Evolutionary conservation across 2,113 vertebrate genomes (phyloP).

Genomic region (Anoura caudifer): DNA sequence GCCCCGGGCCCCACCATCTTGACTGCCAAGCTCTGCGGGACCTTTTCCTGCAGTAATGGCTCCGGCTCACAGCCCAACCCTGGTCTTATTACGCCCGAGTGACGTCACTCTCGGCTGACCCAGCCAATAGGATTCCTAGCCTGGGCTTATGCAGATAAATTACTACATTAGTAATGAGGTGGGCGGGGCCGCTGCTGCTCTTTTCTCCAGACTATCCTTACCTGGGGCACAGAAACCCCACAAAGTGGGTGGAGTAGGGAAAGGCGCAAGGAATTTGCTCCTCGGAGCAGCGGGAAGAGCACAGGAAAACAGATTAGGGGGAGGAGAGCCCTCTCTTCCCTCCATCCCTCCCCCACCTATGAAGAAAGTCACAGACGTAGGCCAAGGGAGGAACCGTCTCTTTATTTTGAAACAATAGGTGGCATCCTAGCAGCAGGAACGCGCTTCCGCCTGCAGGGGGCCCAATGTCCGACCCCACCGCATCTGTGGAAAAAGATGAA

Average conservation of each 20-base stretch:
- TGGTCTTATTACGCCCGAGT: neutral
- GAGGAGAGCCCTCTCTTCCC: neutral
- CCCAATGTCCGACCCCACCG: neutral
- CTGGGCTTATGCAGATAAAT: neutral
- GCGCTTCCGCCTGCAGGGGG: neutral
- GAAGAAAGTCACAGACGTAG: conserved; percentile 46
- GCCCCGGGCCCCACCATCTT: conserved; percentile 49
- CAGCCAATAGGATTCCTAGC: conserved; percentile 25
- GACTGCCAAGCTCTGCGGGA: neutral
- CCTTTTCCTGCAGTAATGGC: conserved; percentile 56
- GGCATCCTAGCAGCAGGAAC: conserved; percentile 62
- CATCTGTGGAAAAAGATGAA: neutral
- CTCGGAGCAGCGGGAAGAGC: neutral
- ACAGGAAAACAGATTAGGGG: neutral
- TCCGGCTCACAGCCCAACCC: conserved; percentile 24
- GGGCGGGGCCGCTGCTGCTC: neutral
- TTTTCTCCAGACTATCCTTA: fast-evolving
- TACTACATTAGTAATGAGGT: neutral
- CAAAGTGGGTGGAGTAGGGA: fast-evolving
- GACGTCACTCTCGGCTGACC: conserved; percentile 56
- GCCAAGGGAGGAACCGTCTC: conserved; percentile 33
- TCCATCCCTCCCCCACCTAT: neutral
- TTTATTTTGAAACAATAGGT: conserved; percentile 68
- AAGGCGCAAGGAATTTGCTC: fast-evolving
- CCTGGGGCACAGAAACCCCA: fast-evolving